Evolutionary conservation across 2,888 invertebrate species (phyloP), one percentile per base, ranked within the genome.

Genomic region (Pristionchus mayeri): DNA sequence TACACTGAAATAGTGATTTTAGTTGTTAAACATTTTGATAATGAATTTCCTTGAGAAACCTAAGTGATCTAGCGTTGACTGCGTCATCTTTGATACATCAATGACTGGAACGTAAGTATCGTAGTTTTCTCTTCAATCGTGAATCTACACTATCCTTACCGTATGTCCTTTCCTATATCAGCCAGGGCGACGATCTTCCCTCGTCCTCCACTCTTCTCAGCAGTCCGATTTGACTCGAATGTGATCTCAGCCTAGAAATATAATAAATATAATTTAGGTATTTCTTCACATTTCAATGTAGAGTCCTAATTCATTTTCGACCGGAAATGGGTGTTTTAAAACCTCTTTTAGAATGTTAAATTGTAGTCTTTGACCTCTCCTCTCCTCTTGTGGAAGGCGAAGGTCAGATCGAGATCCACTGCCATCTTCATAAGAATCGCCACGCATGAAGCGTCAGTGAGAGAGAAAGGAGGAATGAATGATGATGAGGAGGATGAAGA

Each of bases 201-300:
- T 44, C 88, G 85, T 63, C 88, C 90, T n/a, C 88, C 88, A 37
- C 87, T 87, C 79, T 89, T 88, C 84, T 90, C 90, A 13, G 90
- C 91, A 0, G 90, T 89, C 24, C 89, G 88, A 84, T 90, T 91
- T 34, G 88, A 87, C 85, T 91, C 90, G 80, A 91, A 91, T 76
- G 89, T 87, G 67, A 90, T 85, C 85, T 91, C 91, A 57, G 89
- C 87, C 60, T 89, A 88, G 18, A 88, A 87, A 34, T 88, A 85
- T 75, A 63, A 60, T n/a, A 21, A 34, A 78, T 84, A 21, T n/a
- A 34, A 21, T 57, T 27, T 79, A 48, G 52, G 18, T 50, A 16
- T 9, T 57, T 57, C 27, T 63, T 34, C 13, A 9, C 44, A 44
- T 44, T 44, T 9, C 44, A 44, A 44, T 44, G 13, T 44, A 44